These are phyloP conservation scores for Meteorus sp. DNA, from an alignment of 1,140 invertebrate species.

Conservation along the genomic window DNA sequence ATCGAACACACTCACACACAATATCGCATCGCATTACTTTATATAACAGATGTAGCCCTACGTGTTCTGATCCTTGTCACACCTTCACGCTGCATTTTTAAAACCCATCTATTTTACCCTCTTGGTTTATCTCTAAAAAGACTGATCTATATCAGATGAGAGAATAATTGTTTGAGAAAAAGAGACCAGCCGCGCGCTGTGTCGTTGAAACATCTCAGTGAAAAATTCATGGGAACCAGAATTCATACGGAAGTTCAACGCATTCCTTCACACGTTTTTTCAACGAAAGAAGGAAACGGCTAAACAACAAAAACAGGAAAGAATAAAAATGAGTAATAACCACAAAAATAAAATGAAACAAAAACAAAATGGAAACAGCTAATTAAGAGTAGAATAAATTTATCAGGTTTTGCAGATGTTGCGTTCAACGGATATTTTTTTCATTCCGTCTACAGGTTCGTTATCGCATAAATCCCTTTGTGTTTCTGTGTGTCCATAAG, in stretches of 20 bases:
- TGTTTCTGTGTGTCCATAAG: slow-evolving; percentile 30
- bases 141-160: slow-evolving; percentile 34
- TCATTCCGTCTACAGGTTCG: slow-evolving; percentile 46
- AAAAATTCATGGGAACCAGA: not conserved
- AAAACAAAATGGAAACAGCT: too few relatives aligned
- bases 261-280: too few relatives aligned
- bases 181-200: not conserved
- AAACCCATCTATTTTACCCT: slow-evolving; percentile 38
- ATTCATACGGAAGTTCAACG: not conserved
- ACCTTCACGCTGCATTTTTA: slow-evolving; percentile 35
- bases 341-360: too few relatives aligned
- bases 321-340: too few relatives aligned
- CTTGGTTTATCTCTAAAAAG: slow-evolving; percentile 11
- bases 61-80: not conserved
- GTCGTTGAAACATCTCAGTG: not conserved
- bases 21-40: slow-evolving; percentile 45
- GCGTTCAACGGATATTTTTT: not conserved
- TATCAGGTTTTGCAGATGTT: not conserved
- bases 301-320: too few relatives aligned
- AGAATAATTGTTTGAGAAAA: slow-evolving; percentile 38
- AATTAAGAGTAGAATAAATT: too few relatives aligned
- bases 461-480: slow-evolving; percentile 48
- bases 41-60: slow-evolving; percentile 28
- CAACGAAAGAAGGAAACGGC: too few relatives aligned
- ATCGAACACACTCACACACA: slow-evolving; percentile 1